Evolutionary conservation across 2,113 vertebrate species (phyloP).

Genomic region (Oreochromis tanganicae): DNA sequence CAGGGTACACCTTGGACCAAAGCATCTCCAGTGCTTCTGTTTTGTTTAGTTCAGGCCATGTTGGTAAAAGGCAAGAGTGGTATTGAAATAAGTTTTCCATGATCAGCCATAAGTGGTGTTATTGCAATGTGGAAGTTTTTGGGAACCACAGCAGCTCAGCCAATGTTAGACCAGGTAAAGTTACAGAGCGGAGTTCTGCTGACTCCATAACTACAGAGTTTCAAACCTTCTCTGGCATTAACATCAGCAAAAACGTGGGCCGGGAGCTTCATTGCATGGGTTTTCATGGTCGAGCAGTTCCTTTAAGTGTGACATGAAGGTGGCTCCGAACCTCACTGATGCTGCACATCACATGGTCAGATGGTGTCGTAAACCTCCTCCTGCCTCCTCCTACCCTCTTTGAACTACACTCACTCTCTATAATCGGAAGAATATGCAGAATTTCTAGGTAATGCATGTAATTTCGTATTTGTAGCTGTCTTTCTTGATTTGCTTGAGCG

Average conservation of each 20-base stretch:
- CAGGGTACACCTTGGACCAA: not conserved
- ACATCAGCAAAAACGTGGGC: not conserved
- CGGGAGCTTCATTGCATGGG: not conserved
- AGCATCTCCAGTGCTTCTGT: not conserved
- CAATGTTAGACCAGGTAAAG: not conserved
- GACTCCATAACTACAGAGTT: not conserved
- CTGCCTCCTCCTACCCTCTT: not conserved
- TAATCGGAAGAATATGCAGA: not conserved
- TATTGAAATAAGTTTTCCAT: not conserved
- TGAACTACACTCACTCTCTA: too few relatives aligned
- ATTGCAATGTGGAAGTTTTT: not conserved
- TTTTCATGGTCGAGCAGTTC: not conserved
- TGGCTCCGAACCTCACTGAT: not conserved
- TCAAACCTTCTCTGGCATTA: not conserved
- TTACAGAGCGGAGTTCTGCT: not conserved
- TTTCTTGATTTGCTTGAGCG: not conserved
- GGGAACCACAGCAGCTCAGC: not conserved
- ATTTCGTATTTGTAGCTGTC: not conserved
- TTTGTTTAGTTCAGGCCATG: not conserved
- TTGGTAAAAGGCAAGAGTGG: not conserved
- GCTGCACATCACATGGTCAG: not conserved
- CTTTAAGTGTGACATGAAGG: not conserved
- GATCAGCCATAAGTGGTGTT: not conserved
- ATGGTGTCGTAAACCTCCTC: not conserved
- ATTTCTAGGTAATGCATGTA: not conserved